Evolutionary conservation across 2,113 vertebrate genomes (phyloP), one percentile per base, ranked within the genome.

Genomic region (Cyanoliseus patagonus): DNA sequence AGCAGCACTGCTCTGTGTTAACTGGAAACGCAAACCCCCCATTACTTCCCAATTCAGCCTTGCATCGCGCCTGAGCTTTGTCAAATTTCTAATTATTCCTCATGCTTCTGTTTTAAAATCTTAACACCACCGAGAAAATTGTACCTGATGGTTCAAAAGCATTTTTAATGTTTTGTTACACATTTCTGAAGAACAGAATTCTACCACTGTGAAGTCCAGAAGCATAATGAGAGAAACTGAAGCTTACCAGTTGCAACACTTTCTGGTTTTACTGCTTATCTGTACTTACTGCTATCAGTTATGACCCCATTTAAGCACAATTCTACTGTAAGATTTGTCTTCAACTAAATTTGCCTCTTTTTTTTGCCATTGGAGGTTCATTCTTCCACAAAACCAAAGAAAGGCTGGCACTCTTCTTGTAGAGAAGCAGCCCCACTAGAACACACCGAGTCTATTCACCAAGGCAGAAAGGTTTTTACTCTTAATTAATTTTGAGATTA

Each of bases 381-480:
- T 49, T 27, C 17, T 24, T 42, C 51, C 42, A 61, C 2, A 5
- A 79, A 66, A 76, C 22, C 13, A 31, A 75, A 27, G 25, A 63
- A 49, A 33, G 13, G 28, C 47, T 42, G 46, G 42, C 25, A 16
- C 17, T 68, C 53, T 4, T 11, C 44, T 68, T 59, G 19, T 17
- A 62, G 59, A 83, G 8, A 17, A 80, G 41, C 7, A 66, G 41
- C 37, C 17, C 11, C 23, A 27, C 31, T 23, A 73, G 18, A 66
- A 83, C 16, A 66, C 55, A 42, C 5, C 0, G 0, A 79, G 16
- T 44, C 10, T 20, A 10, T 37, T 78, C 57, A 46, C 23, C 24
- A 10, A 0, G 0, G 25, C 0, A 6, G 8, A 49, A 63, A 3
- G 17, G 24, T 31, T 78, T 62, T 47, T 24, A 49, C 33, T 55